Percentiles rank a stretch among this genome's conserved stretches.
Conservation (phyloP, 2,113 vertebrate species). For the Semnornis frantzii region DNA sequence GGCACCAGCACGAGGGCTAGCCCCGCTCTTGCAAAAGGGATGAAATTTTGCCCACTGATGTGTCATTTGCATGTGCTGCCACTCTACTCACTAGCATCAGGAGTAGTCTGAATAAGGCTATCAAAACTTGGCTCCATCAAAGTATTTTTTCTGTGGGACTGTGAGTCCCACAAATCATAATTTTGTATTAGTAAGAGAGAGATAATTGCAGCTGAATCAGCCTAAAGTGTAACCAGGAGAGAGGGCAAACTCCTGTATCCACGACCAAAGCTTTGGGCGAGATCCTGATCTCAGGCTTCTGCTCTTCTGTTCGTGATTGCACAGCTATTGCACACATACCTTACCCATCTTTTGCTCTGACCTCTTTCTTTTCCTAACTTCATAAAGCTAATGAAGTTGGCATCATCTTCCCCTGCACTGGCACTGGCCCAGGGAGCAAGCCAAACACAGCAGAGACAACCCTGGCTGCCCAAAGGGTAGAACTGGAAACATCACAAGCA, state of each 20-base stretch:
- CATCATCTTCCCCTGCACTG: fast-evolving
- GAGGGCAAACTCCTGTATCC: neutral
- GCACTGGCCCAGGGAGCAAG: neutral
- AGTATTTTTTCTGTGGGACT: neutral
- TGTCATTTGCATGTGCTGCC: neutral
- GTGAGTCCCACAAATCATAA: neutral
- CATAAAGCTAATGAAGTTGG: neutral
- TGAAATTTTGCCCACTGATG: neutral
- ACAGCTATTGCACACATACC: fast-evolving
- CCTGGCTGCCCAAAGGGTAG: neutral
- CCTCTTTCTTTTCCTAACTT: neutral
- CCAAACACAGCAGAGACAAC: neutral
- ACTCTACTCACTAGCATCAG: neutral
- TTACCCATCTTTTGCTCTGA: neutral
- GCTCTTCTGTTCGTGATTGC: neutral
- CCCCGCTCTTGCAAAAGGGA: fast-evolving
- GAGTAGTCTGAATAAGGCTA: neutral
- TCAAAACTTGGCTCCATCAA: neutral
- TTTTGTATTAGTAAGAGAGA: neutral
- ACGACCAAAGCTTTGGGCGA: neutral
- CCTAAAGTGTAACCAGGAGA: neutral
- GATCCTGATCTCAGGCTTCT: neutral
- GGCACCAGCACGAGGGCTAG: neutral
- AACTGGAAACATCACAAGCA: neutral
- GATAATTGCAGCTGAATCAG: neutral